Base-by-base conservation (phyloP, 1,140 invertebrate species). In the Lordiphosa stackelbergi region DNA sequence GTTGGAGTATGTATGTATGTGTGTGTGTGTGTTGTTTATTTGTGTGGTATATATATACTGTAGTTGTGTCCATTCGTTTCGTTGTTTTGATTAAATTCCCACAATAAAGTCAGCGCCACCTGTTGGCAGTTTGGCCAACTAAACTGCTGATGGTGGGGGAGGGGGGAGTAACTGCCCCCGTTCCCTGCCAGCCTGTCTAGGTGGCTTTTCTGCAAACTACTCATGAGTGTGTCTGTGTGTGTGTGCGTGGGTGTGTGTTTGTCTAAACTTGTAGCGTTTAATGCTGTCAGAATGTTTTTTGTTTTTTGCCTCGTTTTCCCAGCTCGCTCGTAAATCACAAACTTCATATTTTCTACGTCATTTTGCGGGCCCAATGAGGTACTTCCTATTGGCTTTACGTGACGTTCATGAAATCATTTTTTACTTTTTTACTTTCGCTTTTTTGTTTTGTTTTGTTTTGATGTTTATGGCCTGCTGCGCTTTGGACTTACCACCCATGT, bases 301-400 rank as follows among this genome's bases (percentile, higher is more conserved):
- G 51, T 36, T 56, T 65, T 53, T 38, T 61, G 45, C 24, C 41
- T 56, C 37, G 24, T 46, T 55, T 42, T 43, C 45, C 55, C 60
- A 55, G 78, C 40, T 53, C 46, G 66, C 62, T 81, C 75, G 72
- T 79, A 79, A 79, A 79, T 79, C 75, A 79, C 53, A 81, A 60
- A 75, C 57, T 81, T 79, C 75, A 71, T 79, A 75, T 65, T 75
- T 72, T 81, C 70, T 68, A 74, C 75, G 75, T 79, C 75, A 79
- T 60, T 79, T 79, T 79, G 58, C 59, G 55, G 72, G 38, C 62
- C 53, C 70, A 31, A 53, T 63, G 62, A 31, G 52, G 41, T 46
- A 57, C 40, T 63, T 64, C 31, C 52, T 66, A 56, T 66, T 56
- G 54, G 66, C 58, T 68, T 58, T 53, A 83, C 66, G 75, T 79